A percentile compares a stretch with the other conserved stretches of the same genome.
Evolutionary conservation across 2,797 vertebrate genomes (phyloP).

Genomic region (Psittacula echo): DNA sequence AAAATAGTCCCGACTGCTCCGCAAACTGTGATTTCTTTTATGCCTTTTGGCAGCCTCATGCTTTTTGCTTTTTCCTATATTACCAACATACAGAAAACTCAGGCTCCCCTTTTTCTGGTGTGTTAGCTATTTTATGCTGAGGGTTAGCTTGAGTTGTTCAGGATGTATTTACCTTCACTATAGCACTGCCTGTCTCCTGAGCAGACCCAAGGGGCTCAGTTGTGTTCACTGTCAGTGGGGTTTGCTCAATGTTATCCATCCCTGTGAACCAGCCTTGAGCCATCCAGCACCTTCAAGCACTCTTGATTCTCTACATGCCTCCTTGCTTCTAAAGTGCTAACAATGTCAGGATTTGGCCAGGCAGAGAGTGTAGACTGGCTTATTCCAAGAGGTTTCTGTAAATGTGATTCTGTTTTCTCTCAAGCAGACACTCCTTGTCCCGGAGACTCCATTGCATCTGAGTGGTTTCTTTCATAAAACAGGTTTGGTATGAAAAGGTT

Average conservation of each 20-base stretch:
- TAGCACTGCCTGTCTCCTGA: background rate
- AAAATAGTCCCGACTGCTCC: background rate
- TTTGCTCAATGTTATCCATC: background rate
- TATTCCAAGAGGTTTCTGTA: background rate
- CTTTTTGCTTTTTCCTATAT: background rate
- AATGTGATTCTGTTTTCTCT: background rate
- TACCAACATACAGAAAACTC: background rate
- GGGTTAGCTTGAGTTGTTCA: background rate
- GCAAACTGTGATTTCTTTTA: slow-evolving; percentile 16
- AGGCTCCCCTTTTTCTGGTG: background rate
- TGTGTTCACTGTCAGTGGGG: background rate
- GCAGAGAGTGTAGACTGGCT: background rate
- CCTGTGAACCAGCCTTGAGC: background rate
- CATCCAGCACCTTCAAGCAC: background rate
- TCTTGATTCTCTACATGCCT: background rate
- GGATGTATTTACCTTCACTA: background rate
- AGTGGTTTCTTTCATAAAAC: background rate
- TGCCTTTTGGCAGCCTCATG: slow-evolving; percentile 6
- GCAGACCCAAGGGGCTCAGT: background rate
- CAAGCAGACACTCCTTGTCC: background rate
- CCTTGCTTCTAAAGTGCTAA: background rate
- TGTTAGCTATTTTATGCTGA: background rate
- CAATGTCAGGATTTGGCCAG: background rate
- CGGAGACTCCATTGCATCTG: background rate
- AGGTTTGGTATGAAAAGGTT: background rate